phyloP scores from a whole-genome alignment of 2,113 vertebrate species.

The Dicentrarchus labrax region DNA sequence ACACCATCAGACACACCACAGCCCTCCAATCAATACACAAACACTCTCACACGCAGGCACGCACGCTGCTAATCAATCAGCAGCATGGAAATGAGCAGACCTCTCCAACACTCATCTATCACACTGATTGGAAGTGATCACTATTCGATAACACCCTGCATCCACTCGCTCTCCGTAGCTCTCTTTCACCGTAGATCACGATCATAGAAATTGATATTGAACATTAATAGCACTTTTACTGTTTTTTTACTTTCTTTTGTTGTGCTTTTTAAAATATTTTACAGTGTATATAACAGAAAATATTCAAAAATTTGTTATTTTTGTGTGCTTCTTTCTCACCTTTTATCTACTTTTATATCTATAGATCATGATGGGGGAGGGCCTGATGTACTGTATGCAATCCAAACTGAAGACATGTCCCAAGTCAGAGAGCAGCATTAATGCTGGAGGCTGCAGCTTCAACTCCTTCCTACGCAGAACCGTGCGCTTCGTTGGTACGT shows the following conservation, averaged over 20 bases:
- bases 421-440: slow-evolving; percentile 93
- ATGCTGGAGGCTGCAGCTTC: slow-evolving; percentile 96
- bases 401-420: slow-evolving; percentile 90
- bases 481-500: slow-evolving; percentile 95
- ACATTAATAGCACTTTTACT: slow-evolving; percentile 8
- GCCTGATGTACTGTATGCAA: slow-evolving; percentile 94
- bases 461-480: slow-evolving; percentile 97
- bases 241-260: background rate
- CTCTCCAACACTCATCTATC: slow-evolving; percentile 70
- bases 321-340: background rate
- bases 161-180: slow-evolving; percentile 2
- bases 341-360: background rate
- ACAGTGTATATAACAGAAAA: too few species aligned
- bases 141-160: slow-evolving; percentile 58
- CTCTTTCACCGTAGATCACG: slow-evolving; percentile 29
- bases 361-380: slow-evolving; percentile 97
- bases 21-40: slow-evolving; percentile 53
- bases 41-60: slow-evolving; percentile 25
- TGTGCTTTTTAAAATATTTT: background rate
- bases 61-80: slow-evolving; percentile 68
- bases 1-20: slow-evolving; percentile 39
- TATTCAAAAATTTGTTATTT: background rate
- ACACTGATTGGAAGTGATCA: slow-evolving; percentile 75
- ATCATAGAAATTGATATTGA: slow-evolving; percentile 37
- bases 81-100: slow-evolving; percentile 56